A percentile compares a stretch with the other conserved stretches of the same genome.
These are phyloP conservation scores for Mirounga angustirostris DNA, from an alignment of 2,113 vertebrate genomes.

Conservation along the genomic window DNA sequence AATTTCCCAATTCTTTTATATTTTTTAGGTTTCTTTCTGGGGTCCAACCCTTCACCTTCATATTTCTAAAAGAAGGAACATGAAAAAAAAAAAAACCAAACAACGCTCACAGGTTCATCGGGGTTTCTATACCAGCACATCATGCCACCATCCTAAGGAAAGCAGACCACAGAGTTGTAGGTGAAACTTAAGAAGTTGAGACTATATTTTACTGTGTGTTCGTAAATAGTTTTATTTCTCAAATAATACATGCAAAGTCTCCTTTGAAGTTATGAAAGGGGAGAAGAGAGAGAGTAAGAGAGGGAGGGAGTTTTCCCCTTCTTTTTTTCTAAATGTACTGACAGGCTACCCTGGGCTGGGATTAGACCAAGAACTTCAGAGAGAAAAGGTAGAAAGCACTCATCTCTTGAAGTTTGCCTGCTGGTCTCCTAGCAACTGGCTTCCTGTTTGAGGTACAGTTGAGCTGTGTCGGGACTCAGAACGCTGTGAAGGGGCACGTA, in stretches of 20 bases:
- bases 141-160: background rate
- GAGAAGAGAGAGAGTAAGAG: background rate
- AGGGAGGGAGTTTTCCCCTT: background rate
- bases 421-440: conserved; percentile 36
- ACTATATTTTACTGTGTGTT: background rate
- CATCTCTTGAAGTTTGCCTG: background rate
- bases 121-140: background rate
- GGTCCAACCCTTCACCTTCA: background rate
- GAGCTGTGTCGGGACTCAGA: background rate
- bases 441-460: background rate
- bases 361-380: background rate
- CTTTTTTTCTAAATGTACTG: background rate
- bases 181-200: background rate
- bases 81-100: conserved; percentile 5
- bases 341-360: background rate
- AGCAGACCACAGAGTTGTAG: background rate
- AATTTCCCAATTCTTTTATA: background rate
- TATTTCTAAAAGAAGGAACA: conserved; percentile 53
- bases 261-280: background rate
- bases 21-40: conserved; percentile 39
- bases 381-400: background rate
- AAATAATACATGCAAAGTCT: background rate
- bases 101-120: background rate
- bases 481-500: accelerated
- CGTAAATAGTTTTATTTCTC: background rate